These are phyloP conservation scores for Ectemnius lituratus DNA, from an alignment of 2,888 invertebrate genomes.

Conservation along the genomic window DNA sequence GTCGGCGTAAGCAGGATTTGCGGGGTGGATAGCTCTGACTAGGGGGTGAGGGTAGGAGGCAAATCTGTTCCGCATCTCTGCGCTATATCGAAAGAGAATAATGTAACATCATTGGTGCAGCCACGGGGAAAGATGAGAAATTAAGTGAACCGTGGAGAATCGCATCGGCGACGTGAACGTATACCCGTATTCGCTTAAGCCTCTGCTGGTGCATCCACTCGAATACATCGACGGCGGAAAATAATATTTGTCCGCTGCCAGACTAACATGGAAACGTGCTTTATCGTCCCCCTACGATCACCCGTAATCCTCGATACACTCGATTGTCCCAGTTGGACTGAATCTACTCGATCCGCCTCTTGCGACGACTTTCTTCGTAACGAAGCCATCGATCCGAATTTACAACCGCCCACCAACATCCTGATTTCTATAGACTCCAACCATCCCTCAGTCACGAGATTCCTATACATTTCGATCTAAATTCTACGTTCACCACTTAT, in stretches of 20 bases:
- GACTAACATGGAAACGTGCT: conserved; percentile 46
- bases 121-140: conserved; percentile 58
- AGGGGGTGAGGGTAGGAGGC: conserved; percentile 9
- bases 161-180: conserved; percentile 54
- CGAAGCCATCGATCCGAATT: conserved; percentile 60
- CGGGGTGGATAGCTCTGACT: no score
- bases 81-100: conserved; percentile 51
- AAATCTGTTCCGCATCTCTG: conserved; percentile 55
- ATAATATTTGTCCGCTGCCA: conserved; percentile 61
- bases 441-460: background rate
- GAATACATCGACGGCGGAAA: conserved; percentile 59
- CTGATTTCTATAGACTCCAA: background rate
- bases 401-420: no score
- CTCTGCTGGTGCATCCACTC: conserved; percentile 52
- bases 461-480: background rate
- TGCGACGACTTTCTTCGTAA: conserved; percentile 5
- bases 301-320: conserved; percentile 31
- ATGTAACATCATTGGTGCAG: conserved; percentile 51
- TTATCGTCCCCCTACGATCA: conserved; percentile 43
- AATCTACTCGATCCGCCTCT: conserved; percentile 24
- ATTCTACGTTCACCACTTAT: background rate
- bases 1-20: no score
- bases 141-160: conserved; percentile 63
- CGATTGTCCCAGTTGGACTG: conserved; percentile 41
- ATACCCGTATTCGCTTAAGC: conserved; percentile 52